Conservation (phyloP, 2,888 invertebrate genomes). For the Parascotia fuliginaria region DNA sequence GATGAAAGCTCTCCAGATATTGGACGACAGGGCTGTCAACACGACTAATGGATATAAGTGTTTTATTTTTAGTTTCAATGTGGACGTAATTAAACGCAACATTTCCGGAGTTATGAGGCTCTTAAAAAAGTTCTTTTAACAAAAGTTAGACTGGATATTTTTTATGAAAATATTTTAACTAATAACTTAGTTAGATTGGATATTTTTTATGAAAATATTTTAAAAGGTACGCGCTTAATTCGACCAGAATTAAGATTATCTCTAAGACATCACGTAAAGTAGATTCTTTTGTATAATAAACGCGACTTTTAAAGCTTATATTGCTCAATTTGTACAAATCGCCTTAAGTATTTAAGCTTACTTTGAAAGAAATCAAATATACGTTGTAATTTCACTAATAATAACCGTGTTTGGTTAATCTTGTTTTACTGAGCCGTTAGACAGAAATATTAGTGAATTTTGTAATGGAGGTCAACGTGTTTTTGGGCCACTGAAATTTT, state of each 20-base stretch:
- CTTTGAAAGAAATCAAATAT: not conserved
- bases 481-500: too few relatives aligned
- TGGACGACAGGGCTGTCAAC: conserved; percentile 73
- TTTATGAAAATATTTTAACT: too few relatives aligned
- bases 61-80: conserved; percentile 45
- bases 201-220: conserved; percentile 6
- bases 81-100: conserved; percentile 43
- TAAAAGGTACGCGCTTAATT: not conserved
- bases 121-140: conserved; percentile 22
- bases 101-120: conserved; percentile 37
- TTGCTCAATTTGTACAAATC: not conserved
- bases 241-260: not conserved
- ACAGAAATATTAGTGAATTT: too few relatives aligned
- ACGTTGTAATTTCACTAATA: not conserved
- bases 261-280: not conserved
- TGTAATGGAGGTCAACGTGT: too few relatives aligned
- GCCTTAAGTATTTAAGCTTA: not conserved
- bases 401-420: not conserved
- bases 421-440: too few relatives aligned
- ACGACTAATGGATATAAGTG: conserved; percentile 56
- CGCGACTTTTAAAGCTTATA: not conserved
- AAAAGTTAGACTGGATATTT: conserved; percentile 3
- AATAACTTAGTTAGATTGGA: not conserved
- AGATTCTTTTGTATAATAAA: not conserved
- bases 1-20: conserved; percentile 80